Conservation (phyloP, 2,113 vertebrate species). For the Sclerurus mexicanus region DNA sequence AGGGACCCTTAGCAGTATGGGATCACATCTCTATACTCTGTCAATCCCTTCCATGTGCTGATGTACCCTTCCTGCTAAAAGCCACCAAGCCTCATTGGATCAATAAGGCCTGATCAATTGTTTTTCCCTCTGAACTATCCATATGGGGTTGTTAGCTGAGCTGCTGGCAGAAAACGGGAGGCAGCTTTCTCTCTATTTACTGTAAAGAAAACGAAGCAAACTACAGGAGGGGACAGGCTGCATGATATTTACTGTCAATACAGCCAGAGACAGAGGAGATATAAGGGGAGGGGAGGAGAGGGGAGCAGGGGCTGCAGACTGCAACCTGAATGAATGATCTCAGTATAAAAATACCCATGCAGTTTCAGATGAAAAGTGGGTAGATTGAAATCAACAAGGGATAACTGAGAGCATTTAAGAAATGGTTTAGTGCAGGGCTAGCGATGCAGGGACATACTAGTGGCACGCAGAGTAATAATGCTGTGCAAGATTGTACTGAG, state of each 20-base stretch:
- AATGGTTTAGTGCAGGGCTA: background rate
- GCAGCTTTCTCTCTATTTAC: conserved; percentile 66
- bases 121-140: conserved; percentile 34
- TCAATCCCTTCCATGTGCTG: background rate
- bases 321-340: background rate
- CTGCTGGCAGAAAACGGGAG: conserved; percentile 30
- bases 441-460: background rate
- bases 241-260: conserved; percentile 74
- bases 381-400: background rate
- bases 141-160: conserved; percentile 26
- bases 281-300: conserved; percentile 12
- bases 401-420: background rate
- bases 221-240: conserved; percentile 42
- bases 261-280: conserved; percentile 10
- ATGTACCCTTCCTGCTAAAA: background rate
- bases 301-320: background rate
- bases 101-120: conserved; percentile 40
- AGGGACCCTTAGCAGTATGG: background rate
- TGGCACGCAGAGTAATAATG: background rate
- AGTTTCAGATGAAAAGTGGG: background rate
- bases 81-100: background rate
- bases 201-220: conserved; percentile 67
- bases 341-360: background rate
- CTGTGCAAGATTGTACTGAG: background rate
- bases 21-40: background rate